Evolutionary conservation across 2,888 invertebrate species (phyloP).

Genomic region (Lamellibrachia satsuma): DNA sequence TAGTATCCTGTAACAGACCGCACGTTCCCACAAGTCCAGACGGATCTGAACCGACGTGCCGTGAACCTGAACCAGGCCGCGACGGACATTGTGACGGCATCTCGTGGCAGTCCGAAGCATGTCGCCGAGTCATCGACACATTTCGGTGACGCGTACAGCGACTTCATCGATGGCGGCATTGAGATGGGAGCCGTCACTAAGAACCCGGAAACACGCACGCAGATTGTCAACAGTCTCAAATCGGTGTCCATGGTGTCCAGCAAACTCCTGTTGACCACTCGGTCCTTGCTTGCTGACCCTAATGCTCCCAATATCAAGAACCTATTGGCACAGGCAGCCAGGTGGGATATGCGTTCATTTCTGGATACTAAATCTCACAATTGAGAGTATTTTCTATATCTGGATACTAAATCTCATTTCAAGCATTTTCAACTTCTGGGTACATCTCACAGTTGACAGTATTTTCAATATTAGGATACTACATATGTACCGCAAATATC

Average conservation of each 20-base stretch:
- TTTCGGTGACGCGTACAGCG: conserved; percentile 79
- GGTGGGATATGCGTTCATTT: conserved; percentile 65
- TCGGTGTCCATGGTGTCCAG: conserved; percentile 88
- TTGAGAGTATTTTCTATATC: too few relatives aligned
- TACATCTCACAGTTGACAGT: too few relatives aligned
- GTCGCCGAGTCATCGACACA: conserved; percentile 80
- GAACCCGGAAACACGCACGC: conserved; percentile 78
- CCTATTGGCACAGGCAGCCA: conserved; percentile 85
- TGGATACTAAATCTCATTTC: too few relatives aligned
- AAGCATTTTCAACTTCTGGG: too few relatives aligned
- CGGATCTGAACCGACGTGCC: conserved; percentile 85
- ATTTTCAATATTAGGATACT: too few relatives aligned
- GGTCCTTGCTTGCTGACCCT: conserved; percentile 88
- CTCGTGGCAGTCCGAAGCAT: conserved; percentile 72
- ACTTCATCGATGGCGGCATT: conserved; percentile 73
- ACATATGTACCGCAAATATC: too few relatives aligned
- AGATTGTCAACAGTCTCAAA: conserved; percentile 87
- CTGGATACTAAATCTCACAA: too few relatives aligned
- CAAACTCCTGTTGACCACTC: conserved; percentile 85
- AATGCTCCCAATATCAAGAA: conserved; percentile 90
- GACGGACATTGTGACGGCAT: conserved; percentile 81
- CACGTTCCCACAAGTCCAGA: conserved; percentile 75
- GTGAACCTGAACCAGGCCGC: conserved; percentile 85
- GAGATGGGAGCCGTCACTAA: conserved; percentile 62
- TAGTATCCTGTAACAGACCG: conserved; percentile 73